Evolutionary conservation across 2,888 invertebrate genomes (phyloP).

Genomic region (Oligia strigilis): DNA sequence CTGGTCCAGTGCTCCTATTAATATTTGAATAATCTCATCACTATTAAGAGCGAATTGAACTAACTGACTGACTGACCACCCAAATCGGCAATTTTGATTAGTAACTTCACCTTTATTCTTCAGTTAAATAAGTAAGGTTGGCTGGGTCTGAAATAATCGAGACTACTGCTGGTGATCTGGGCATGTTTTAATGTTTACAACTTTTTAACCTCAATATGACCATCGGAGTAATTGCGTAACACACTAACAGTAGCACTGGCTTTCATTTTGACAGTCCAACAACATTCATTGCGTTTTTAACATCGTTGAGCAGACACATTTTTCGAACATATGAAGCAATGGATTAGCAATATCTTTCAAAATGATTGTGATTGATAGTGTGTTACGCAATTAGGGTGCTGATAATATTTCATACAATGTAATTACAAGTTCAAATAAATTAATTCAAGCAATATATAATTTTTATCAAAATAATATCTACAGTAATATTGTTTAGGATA

Average conservation of each 20-base stretch:
- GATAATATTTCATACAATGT: slow-evolving; percentile 11
- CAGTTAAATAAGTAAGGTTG: not conserved
- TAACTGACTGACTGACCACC: not conserved
- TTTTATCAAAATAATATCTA: slow-evolving; percentile 57
- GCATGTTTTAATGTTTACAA: no score
- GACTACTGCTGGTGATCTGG: not conserved
- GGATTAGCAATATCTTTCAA: no score
- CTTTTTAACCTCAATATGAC: no score
- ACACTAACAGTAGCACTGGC: no score
- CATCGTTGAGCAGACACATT: no score
- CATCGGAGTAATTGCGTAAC: no score
- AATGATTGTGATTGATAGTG: no score
- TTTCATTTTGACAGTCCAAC: no score
- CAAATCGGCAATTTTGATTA: not conserved
- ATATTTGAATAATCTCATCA: slow-evolving; percentile 23
- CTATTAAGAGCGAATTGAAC: slow-evolving; percentile 6
- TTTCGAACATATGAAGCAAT: no score
- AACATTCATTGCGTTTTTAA: no score
- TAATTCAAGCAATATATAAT: slow-evolving; percentile 44
- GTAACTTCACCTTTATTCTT: not conserved
- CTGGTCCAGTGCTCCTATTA: slow-evolving; percentile 9
- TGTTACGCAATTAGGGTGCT: no score
- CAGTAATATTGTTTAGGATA: slow-evolving; percentile 58
- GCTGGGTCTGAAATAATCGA: no score
- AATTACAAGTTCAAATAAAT: slow-evolving; percentile 43